Base-by-base conservation (phyloP, 2,113 vertebrate genomes). In the Corythoichthys intestinalis region DNA sequence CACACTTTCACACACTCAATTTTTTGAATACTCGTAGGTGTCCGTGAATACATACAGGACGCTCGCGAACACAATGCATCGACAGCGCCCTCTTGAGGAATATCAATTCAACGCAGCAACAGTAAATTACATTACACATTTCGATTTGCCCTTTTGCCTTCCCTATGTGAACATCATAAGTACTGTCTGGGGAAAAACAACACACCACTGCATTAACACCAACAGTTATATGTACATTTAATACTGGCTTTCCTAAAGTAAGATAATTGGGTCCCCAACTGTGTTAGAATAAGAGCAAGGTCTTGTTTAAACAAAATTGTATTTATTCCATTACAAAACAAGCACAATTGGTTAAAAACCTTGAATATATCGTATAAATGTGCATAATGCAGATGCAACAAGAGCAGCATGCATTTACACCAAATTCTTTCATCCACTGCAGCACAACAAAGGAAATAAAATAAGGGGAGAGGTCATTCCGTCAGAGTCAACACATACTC, bases 261-360 rank as follows among this genome's bases (percentile, higher is more conserved):
- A 11, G 46, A 47, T 47, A 47, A 47, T 4, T 47, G 46, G 48
- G 48, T 15, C 48, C 48, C 14, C 48, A 50, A 50, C 48, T 50
- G 48, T 56, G 28, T 12, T 56, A 20, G 1, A 56, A 58, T 58
- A 35, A 58, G 2, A 13, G 56, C 5, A 2, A 41, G 8, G 41
- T 35, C 5, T 8, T 66, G 41, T 70, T 78, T 57, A 59, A 76
- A 72, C 69, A 75, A 79, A 81, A 74, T 52, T 53, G 54, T 59
- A 74, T 84, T 80, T 75, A 83, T 81, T 79, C 53, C 67, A 70
- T 72, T 73, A 73, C 67, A 83, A 83, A 85, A 78, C 64, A 74
- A 76, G 67, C 41, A 44, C 57, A 74, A 72, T 85, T 83, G 80
- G 72, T 77, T 85, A 81, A 86, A 86, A 83, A 85, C 81, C 83